Evolutionary conservation across 2,797 vertebrate genomes (phyloP), one percentile per base, ranked within the genome.

Genomic region (Notamacropus eugenii): DNA sequence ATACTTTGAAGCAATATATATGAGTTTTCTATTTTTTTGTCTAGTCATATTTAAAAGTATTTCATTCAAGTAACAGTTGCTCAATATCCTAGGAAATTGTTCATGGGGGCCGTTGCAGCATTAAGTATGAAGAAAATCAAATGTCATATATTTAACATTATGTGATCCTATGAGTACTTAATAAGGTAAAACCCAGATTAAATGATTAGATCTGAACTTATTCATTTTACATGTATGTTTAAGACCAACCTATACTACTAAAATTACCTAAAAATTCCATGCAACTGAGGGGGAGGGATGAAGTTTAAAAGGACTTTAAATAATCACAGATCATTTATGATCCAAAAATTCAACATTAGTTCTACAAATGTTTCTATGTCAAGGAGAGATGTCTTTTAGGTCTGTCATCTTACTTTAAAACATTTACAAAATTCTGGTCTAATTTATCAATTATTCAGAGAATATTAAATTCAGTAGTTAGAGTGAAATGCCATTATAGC

Each of bases 401-500:
- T 4, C 31, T 16, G 59, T 67, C 91, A 19, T 2, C 12, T 67
- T 59, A 59, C 12, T 92, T 94, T 56, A 74, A 52, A 92, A 87
- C 34, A 54, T 52, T 58, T 52, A 91, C 91, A 90, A 29, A 91
- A 31, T 67, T 34, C 34, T 52, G 52, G 4, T 3, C 31, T 87
- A 94, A 62, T 93, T 93, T 94, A 92, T 91, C 55, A 94, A 93
- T 46, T 46, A 46, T 55, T 22, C 55, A 93, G 46, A 90, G 0
- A 95, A 31, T 52, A 90, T 0, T 55, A 67, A 62, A 54, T 93
- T 95, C 54, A 67, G 19, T 93, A 94, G 91, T 54, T 95, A 54
- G 54, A 92, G 54, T 28, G 92, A 97, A 97, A 95, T 31, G 92
- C 1, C 40, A 95, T 40, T 62, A 91, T 96, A 87, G 11, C 91